These are phyloP conservation scores for Patiria miniata DNA, from an alignment of 35 echinoderm and acorn worm genomes.

Conservation along the genomic window DNA sequence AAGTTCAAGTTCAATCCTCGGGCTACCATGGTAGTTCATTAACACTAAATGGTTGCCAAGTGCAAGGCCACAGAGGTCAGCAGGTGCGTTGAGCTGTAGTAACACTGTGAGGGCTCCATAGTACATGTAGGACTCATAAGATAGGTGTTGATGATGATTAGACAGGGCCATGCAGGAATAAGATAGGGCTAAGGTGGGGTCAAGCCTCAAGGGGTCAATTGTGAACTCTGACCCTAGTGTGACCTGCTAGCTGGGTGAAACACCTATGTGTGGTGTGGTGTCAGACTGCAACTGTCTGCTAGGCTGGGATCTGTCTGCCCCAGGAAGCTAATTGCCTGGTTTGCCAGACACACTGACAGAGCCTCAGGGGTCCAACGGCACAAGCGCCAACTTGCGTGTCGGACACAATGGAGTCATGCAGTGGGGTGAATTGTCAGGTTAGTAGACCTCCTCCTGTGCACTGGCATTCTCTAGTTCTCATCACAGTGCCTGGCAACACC, in stretches of 20 bases:
- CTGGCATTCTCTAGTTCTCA: constrained; percentile 12
- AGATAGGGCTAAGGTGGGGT: neutral
- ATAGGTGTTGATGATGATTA: neutral
- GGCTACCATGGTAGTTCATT: neutral
- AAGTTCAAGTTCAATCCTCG: constrained; percentile 16
- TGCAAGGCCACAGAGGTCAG: neutral
- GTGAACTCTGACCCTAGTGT: neutral
- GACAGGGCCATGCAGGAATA: too few relatives aligned
- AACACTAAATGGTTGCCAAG: constrained; percentile 19
- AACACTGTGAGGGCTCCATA: too few relatives aligned
- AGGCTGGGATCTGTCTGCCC: neutral
- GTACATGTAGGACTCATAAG: too few relatives aligned
- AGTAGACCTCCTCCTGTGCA: neutral
- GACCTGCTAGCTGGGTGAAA: neutral
- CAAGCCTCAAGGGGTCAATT: neutral
- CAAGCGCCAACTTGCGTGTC: constrained; percentile 19
- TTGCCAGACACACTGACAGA: neutral
- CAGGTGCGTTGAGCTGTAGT: too few relatives aligned
- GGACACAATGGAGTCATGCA: constrained; percentile 13
- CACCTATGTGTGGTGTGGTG: constrained; percentile 7
- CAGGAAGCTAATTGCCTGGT: neutral
- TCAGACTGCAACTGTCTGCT: neutral
- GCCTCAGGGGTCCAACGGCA: constrained; percentile 2
- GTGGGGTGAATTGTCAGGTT: constrained; percentile 24
- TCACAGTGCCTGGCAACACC: constrained; percentile 10